A percentile compares a stretch with the other conserved stretches of the same genome.
These are phyloP conservation scores for Protaetia brevitarsis DNA, from an alignment of 1,140 invertebrate species.

Conservation along the genomic window DNA sequence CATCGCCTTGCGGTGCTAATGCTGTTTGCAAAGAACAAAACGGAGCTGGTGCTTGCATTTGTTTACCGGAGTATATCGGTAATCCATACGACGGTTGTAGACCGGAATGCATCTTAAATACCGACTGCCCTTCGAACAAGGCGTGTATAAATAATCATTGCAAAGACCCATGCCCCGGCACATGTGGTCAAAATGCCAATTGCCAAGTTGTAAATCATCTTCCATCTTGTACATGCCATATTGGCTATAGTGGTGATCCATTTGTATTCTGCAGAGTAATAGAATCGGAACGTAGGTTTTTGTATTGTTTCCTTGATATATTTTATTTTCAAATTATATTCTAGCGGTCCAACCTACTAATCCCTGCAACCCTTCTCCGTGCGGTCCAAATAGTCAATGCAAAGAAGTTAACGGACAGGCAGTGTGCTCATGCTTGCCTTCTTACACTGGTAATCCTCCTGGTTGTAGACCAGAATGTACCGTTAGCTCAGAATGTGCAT, in stretches of 20 bases:
- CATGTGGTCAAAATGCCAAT: constrained; percentile 75
- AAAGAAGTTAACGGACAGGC: constrained; percentile 53
- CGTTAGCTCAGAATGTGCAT: constrained; percentile 62
- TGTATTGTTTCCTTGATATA: neutral
- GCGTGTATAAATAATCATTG: constrained; percentile 79
- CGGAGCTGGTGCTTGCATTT: constrained; percentile 62
- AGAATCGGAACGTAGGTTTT: constrained; percentile 46
- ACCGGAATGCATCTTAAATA: constrained; percentile 75
- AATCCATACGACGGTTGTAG: constrained; percentile 76
- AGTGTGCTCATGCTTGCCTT: constrained; percentile 61
- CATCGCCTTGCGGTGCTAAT: constrained; percentile 74
- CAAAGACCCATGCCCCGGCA: constrained; percentile 73
- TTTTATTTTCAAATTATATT: neutral
- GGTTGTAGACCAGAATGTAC: constrained; percentile 64
- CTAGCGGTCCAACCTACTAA: constrained; percentile 38
- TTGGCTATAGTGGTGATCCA: constrained; percentile 74
- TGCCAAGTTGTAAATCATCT: constrained; percentile 82
- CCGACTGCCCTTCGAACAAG: constrained; percentile 76
- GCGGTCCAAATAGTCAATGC: constrained; percentile 59
- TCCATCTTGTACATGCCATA: constrained; percentile 71
- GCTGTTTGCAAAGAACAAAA: constrained; percentile 62
- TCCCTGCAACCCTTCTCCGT: constrained; percentile 56
- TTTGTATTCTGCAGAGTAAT: constrained; percentile 63
- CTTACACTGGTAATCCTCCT: constrained; percentile 63
- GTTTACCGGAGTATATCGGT: constrained; percentile 66